Evolutionary conservation across 2,888 invertebrate genomes (phyloP).

Genomic region (Perizoma flavofasciatum): DNA sequence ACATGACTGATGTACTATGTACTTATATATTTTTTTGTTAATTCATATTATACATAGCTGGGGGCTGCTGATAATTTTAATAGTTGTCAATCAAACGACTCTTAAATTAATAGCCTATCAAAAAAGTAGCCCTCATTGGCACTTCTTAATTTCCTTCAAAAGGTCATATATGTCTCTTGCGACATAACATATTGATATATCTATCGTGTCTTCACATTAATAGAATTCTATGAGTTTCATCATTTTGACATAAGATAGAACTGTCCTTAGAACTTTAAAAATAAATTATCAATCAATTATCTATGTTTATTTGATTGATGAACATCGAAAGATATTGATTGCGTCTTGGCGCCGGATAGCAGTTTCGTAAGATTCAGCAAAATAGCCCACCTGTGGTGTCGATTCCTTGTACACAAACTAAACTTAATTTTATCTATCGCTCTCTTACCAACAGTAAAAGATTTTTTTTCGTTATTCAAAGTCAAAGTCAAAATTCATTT

Average conservation of each 20-base stretch:
- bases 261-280: slow-evolving; percentile 17
- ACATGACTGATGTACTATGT: no score
- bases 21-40: no score
- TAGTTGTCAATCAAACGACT: no score
- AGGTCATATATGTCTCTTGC: slow-evolving; percentile 19
- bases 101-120: no score
- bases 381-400: no score
- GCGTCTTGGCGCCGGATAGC: neutral
- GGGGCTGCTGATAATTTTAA: neutral
- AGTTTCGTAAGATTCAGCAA: no score
- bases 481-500: no score
- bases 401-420: no score
- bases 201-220: slow-evolving; percentile 17
- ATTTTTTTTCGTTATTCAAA: no score
- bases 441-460: no score
- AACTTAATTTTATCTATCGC: no score
- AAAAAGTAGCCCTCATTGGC: slow-evolving; percentile 6
- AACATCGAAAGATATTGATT: neutral
- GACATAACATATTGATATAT: slow-evolving; percentile 7
- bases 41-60: no score
- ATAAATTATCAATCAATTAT: slow-evolving; percentile 27
- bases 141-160: slow-evolving; percentile 21
- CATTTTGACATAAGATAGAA: slow-evolving; percentile 3
- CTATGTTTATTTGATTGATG: slow-evolving; percentile 14
- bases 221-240: slow-evolving; percentile 6